Conservation (phyloP, 2,888 invertebrate genomes). For the Athrips mouffetella region DNA sequence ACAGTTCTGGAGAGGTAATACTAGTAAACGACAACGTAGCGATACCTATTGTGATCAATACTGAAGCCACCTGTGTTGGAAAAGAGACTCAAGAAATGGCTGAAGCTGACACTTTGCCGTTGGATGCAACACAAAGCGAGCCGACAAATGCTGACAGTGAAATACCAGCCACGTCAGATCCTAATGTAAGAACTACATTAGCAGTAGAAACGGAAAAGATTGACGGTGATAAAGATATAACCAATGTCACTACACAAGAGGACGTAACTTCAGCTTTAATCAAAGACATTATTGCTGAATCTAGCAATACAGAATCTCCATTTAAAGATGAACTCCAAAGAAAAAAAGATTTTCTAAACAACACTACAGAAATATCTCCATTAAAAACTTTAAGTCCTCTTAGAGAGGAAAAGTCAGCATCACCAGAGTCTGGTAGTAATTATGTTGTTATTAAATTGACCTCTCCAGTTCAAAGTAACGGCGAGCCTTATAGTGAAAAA, state of each 20-base stretch:
- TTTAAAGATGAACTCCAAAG: constrained; percentile 55
- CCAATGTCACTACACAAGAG: neutral
- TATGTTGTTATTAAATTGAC: constrained; percentile 59
- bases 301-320: constrained; percentile 54
- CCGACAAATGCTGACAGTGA: constrained; percentile 25
- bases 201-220: neutral
- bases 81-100: constrained; percentile 50
- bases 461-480: constrained; percentile 60
- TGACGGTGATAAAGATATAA: constrained; percentile 8
- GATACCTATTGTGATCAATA: constrained; percentile 29
- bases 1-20: constrained; percentile 38
- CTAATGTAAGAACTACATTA: neutral
- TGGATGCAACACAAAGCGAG: no score
- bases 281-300: constrained; percentile 17
- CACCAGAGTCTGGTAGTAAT: constrained; percentile 56
- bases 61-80: constrained; percentile 34
- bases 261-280: constrained; percentile 1
- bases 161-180: constrained; percentile 11
- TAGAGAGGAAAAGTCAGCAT: constrained; percentile 46
- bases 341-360: constrained; percentile 75
- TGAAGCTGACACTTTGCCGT: constrained; percentile 58
- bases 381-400: constrained; percentile 70
- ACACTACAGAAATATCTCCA: constrained; percentile 80
- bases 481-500: constrained; percentile 55
- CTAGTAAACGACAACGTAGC: constrained; percentile 37